Conservation (phyloP, 2,113 vertebrate genomes). For the Tapirus terrestris region DNA sequence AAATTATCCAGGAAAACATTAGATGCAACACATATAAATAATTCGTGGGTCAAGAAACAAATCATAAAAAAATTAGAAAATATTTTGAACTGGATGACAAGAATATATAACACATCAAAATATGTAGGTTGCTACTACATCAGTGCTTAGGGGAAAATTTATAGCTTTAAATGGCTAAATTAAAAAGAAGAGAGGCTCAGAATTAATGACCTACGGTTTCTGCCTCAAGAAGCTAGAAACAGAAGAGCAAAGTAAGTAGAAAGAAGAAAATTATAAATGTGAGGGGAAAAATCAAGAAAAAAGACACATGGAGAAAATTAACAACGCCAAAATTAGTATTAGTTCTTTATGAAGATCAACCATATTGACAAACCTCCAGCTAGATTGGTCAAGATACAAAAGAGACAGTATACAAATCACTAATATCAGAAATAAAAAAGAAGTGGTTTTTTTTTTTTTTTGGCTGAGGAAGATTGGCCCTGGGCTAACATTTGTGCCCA, state of each 20-base stretch:
- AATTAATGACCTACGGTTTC: neutral
- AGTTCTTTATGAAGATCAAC: neutral
- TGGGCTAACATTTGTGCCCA: too few relatives aligned
- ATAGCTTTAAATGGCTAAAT: neutral
- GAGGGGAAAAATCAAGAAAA: neutral
- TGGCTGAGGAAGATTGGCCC: too few relatives aligned
- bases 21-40: neutral
- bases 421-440: neutral
- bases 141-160: neutral
- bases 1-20: neutral
- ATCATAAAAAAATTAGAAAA: neutral
- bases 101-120: neutral
- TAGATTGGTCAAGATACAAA: neutral
- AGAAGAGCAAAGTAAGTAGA: neutral
- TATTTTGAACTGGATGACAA: neutral
- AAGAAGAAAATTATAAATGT: neutral
- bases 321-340: neutral
- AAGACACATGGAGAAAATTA: neutral
- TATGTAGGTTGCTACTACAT: neutral
- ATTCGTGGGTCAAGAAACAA: neutral
- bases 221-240: neutral
- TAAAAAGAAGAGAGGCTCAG: neutral
- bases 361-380: neutral
- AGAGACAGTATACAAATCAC: neutral
- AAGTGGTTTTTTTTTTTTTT: too few relatives aligned